These are phyloP conservation scores for Tetrapedia diversipes DNA, from an alignment of 2,888 invertebrate genomes.

Conservation along the genomic window DNA sequence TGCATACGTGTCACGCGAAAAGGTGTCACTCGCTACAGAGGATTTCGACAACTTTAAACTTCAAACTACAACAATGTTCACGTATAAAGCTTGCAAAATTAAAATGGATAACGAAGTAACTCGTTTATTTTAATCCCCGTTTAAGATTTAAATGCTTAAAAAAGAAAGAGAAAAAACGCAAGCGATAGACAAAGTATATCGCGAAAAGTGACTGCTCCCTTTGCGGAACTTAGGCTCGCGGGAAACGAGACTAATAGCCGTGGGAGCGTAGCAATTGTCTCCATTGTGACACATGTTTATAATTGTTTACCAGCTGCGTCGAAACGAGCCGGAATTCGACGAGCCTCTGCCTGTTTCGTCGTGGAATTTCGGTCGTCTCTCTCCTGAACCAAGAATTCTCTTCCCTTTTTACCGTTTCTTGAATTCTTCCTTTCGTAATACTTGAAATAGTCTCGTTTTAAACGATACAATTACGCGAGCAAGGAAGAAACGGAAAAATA, in stretches of 20 bases:
- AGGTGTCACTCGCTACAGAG: too few species aligned
- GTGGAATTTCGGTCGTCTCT: conserved; percentile 16
- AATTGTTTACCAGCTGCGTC: conserved; percentile 79
- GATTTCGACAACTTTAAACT: too few species aligned
- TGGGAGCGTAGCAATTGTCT: conserved; percentile 80
- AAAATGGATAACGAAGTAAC: too few species aligned
- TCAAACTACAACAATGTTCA: too few species aligned
- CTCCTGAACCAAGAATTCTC: background rate
- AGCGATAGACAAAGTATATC: background rate
- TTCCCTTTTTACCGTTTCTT: background rate
- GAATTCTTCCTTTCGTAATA: background rate
- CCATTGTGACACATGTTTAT: conserved; percentile 75
- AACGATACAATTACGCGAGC: background rate
- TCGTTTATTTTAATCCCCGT: too few species aligned
- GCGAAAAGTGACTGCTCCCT: conserved; percentile 41
- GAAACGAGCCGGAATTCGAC: conserved; percentile 60
- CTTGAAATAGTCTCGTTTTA: background rate
- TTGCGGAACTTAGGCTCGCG: conserved; percentile 44
- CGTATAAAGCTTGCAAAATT: too few species aligned
- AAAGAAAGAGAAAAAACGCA: background rate
- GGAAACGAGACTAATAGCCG: conserved; percentile 75
- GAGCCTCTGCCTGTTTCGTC: conserved; percentile 23
- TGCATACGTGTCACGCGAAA: background rate
- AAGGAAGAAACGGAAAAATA: too few species aligned
- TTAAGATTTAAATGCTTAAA: too few species aligned